These are phyloP conservation scores for Phasianus colchicus DNA, from an alignment of 2,113 vertebrate genomes.

Conservation along the genomic window DNA sequence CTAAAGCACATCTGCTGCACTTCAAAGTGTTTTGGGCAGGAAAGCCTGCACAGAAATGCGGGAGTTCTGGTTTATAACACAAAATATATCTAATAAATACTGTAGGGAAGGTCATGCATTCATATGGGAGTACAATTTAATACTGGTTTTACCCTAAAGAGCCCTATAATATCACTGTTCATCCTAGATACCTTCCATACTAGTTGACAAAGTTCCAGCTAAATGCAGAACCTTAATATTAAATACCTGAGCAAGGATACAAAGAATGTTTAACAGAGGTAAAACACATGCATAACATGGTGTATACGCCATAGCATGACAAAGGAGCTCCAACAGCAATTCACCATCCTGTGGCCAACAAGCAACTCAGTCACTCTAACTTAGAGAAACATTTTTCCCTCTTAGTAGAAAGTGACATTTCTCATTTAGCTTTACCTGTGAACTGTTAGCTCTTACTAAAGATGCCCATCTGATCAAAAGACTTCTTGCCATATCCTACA, in stretches of 20 bases:
- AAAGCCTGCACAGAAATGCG: background rate
- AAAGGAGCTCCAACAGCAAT: background rate
- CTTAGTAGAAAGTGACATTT: background rate
- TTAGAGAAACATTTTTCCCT: background rate
- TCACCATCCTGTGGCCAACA: background rate
- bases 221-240: background rate
- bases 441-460: background rate
- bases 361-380: background rate
- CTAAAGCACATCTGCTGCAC: background rate
- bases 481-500: background rate
- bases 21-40: rapidly evolving
- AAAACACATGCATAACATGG: rapidly evolving
- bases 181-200: background rate
- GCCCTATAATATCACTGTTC: background rate
- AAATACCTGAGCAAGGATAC: background rate
- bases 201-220: background rate
- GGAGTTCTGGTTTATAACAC: background rate
- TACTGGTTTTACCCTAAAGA: background rate
- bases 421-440: background rate
- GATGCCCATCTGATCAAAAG: background rate
- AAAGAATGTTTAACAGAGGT: background rate
- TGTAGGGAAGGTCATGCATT: conserved; percentile 3
- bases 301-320: background rate
- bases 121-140: background rate
- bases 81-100: conserved; percentile 14